Evolutionary conservation across 1,140 invertebrate genomes (phyloP), one percentile per base, ranked within the genome.

Genomic region (Chelonus insularis): DNA sequence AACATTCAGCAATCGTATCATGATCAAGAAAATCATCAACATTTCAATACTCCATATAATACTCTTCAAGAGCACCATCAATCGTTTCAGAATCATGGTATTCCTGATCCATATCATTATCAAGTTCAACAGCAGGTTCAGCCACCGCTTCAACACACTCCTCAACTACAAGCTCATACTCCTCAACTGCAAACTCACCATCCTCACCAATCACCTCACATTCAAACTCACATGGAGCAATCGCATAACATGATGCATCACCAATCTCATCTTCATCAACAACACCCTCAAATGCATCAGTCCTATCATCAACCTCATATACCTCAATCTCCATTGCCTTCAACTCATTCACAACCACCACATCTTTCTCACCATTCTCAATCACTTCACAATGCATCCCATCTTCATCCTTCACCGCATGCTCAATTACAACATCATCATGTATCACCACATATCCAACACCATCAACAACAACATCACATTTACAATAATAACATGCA

Each of bases 81-180:
- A 41, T 57, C 72, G 78, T 84, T 80, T 66, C 66, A 74, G 0
- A 78, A 72, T 71, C 82, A 84, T 52, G 73, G 70, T 18, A 63
- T 74, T 11, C 74, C 73, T 23, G 76, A 75, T 64, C 65, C 68
- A 36, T 80, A 72, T 61, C 77, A 78, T 48, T 80, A 74, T 69
- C 70, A 74, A 51, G 68, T 80, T 16, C 74, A 74, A 23, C 51
- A 54, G 9, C 51, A 18, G 8, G 21, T 29, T 0, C 48, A 51
- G 5, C n/a, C 6, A 34, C 48, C 25, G 8, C 23, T 29, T 16
- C 47, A 50, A 12, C 47, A 50, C 2, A 16, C 23, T 20, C 43
- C 6, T 20, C 16, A 21, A 8, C 21, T n/a, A 41, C 37, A 41
- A 9, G 21, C 25, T 1, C 47, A 50, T 1, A 18, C 9, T 52